Evolutionary conservation across 2,888 invertebrate species (phyloP).

Genomic region (Thymelicus acteon): DNA sequence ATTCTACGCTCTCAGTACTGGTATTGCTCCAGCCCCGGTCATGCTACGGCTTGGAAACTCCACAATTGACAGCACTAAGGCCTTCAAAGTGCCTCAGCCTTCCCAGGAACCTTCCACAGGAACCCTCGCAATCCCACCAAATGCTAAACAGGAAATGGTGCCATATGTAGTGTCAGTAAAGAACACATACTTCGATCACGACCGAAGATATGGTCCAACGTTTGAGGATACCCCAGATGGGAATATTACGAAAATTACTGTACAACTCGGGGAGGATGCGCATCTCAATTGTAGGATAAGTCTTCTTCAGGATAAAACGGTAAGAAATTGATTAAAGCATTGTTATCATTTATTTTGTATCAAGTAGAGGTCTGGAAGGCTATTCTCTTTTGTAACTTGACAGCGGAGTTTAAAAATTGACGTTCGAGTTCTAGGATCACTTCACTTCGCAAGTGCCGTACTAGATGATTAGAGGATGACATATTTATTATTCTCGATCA

Average conservation of each 20-base stretch:
- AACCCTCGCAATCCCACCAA: slow-evolving; percentile 42
- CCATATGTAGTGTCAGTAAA: slow-evolving; percentile 73
- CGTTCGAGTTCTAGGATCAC: no score
- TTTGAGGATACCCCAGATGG: slow-evolving; percentile 86
- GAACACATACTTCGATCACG: slow-evolving; percentile 79
- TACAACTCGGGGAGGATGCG: slow-evolving; percentile 89
- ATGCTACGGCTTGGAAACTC: slow-evolving; percentile 80
- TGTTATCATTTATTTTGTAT: background rate
- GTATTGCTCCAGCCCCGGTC: slow-evolving; percentile 70
- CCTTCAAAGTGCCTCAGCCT: slow-evolving; percentile 78
- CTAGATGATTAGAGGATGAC: no score
- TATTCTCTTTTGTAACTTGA: no score
- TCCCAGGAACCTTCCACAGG: slow-evolving; percentile 52
- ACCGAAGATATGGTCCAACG: slow-evolving; percentile 88
- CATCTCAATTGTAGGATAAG: slow-evolving; percentile 90
- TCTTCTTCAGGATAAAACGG: slow-evolving; percentile 90
- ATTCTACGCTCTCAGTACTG: slow-evolving; percentile 75
- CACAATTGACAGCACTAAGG: slow-evolving; percentile 79
- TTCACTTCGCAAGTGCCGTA: no score
- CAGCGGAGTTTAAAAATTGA: no score
- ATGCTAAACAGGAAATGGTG: slow-evolving; percentile 58
- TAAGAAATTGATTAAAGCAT: slow-evolving; percentile 62
- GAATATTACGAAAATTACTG: slow-evolving; percentile 88
- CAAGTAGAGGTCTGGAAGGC: background rate
- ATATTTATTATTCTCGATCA: no score